Evolutionary conservation across 2,888 invertebrate genomes (phyloP).

Genomic region (Mythimna vitellina): DNA sequence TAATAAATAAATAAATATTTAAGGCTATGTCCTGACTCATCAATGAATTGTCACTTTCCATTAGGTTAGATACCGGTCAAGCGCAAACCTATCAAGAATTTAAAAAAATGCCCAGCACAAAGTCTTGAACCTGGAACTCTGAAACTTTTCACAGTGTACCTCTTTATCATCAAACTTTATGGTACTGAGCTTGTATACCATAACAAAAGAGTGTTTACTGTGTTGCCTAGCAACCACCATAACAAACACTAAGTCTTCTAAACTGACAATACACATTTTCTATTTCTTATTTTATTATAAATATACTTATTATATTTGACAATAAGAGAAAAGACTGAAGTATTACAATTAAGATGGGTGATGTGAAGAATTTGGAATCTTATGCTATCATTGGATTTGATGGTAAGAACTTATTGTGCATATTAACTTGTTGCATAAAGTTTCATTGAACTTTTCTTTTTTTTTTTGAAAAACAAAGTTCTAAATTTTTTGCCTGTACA

Average conservation of each 20-base stretch:
- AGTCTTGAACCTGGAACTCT: too few relatives aligned
- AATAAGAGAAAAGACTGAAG: conserved; percentile 57
- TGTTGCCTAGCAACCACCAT: conserved; percentile 52
- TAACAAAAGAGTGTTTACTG: conserved; percentile 54
- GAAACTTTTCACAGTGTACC: neutral
- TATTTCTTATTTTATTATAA: conserved; percentile 48
- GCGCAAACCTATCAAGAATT: too few relatives aligned
- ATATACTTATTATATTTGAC: conserved; percentile 49
- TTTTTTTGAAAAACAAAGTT: too few relatives aligned
- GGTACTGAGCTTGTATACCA: neutral
- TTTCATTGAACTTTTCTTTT: neutral
- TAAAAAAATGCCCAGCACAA: too few relatives aligned
- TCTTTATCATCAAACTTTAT: neutral
- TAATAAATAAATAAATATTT: too few relatives aligned
- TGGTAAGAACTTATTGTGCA: conserved; percentile 87
- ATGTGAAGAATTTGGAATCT: conserved; percentile 92
- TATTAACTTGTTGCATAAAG: conserved; percentile 1
- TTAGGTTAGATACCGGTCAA: too few relatives aligned
- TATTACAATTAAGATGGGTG: conserved; percentile 70
- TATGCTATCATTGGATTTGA: conserved; percentile 95
- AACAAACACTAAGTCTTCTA: conserved; percentile 48
- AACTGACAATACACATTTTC: conserved; percentile 50
- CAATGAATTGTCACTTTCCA: too few relatives aligned
- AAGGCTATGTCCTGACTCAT: too few relatives aligned
- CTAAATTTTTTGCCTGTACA: too few relatives aligned